Evolutionary conservation across 2,113 vertebrate species (phyloP), one percentile per base, ranked within the genome.

Genomic region (Mobula hypostoma): DNA sequence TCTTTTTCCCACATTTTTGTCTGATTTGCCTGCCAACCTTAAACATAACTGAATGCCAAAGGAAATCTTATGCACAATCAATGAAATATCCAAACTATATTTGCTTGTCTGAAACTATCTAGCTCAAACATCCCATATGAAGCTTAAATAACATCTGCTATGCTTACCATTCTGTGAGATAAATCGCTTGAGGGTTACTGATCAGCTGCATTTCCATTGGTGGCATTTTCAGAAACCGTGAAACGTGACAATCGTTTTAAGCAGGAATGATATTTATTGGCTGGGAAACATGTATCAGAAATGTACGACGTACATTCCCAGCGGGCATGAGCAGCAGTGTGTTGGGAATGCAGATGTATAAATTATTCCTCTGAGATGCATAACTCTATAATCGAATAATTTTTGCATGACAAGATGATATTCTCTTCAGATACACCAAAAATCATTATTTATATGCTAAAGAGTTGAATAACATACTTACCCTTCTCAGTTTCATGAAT

Each of bases 371-470:
- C 66, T 32, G 63, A 90, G 29, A 68, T 32, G 1, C 85, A 32
- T n/a, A 32, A 2, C 29, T 15, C 66, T 5, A 12, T 19, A n/a
- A n/a, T 74, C 40, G 24, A 72, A 74, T 29, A 56, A 93, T 29
- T 93, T 74, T 40, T 93, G 21, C 90, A 92, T 36, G 40, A 2
- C 91, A 76, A 29, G 70, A 48, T 56, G 36, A 70, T 36, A 56
- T 48, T 29, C 70, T 48, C 91, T 74, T 72, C 70, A 93, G 91
- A 93, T 27, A 74, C 36, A 93, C 70, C 36, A 76, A 93, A 93
- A 56, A 56, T 66, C 32, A 92, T 74, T 93, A 93, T 29, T 93
- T 93, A 93, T 29, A 93, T 40, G 12, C 19, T 27, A 21, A 93
- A 93, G 11, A 93, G 70, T 74, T 93, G 68, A 93, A 74, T 56